phyloP scores from a whole-genome alignment of 2,113 vertebrate genomes.

The Cephalopholis sonnerati region DNA sequence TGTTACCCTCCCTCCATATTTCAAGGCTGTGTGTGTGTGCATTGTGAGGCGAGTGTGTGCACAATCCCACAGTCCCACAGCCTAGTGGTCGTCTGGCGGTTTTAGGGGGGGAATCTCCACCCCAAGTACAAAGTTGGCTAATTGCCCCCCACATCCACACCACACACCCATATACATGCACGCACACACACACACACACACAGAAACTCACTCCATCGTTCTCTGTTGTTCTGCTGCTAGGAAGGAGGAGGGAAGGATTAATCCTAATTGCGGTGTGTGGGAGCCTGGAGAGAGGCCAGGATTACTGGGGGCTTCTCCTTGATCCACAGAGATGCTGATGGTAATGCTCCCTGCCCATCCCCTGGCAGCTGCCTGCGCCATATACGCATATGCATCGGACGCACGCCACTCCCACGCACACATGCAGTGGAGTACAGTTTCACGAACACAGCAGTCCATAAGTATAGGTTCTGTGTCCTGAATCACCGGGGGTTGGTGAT shows the following conservation, averaged over 20 bases:
- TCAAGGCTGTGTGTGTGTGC: conserved; percentile 47
- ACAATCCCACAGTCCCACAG: conserved; percentile 67
- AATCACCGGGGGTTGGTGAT: conserved; percentile 75
- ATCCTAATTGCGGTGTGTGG: conserved; percentile 82
- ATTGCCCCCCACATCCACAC: conserved; percentile 69
- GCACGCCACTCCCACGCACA: conserved; percentile 67
- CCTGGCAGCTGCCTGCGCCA: conserved; percentile 59
- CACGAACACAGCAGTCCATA: conserved; percentile 77
- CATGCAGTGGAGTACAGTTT: conserved; percentile 63
- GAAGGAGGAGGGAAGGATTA: conserved; percentile 77
- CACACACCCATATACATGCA: conserved; percentile 44
- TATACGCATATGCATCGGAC: conserved; percentile 53
- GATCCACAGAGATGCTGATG: conserved; percentile 81
- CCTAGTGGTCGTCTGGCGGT: conserved; percentile 75
- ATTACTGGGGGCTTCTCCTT: conserved; percentile 81
- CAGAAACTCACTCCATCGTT: conserved; percentile 42
- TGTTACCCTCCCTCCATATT: conserved; percentile 73
- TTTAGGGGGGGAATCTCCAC: conserved; percentile 64
- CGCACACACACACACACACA: conserved; percentile 2
- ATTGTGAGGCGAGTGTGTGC: conserved; percentile 1
- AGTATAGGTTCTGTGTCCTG: conserved; percentile 81
- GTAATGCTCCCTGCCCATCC: conserved; percentile 76
- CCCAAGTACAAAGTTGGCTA: conserved; percentile 78
- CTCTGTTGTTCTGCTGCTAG: conserved; percentile 61
- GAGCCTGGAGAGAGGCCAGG: conserved; percentile 80